Percentiles rank a stretch among this genome's conserved stretches.
phyloP scores from a whole-genome alignment of 2,113 vertebrate genomes.

The Emydura subglobosa region DNA sequence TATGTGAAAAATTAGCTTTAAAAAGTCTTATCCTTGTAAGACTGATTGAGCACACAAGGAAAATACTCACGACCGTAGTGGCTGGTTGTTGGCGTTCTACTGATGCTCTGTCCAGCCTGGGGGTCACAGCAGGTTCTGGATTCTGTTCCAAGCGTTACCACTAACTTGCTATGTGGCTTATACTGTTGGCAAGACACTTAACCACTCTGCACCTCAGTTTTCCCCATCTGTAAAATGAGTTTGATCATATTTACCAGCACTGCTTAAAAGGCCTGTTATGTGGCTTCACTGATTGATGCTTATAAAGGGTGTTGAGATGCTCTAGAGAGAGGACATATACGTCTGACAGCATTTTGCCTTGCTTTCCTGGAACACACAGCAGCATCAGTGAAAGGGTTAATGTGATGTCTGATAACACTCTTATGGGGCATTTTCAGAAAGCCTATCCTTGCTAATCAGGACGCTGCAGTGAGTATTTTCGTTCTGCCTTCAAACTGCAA shows the following conservation, averaged over 20 bases:
- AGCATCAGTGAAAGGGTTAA: slow-evolving; percentile 26
- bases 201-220: neutral
- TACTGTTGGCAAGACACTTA: neutral
- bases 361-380: slow-evolving; percentile 46
- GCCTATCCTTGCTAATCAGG: neutral
- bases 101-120: slow-evolving; percentile 41
- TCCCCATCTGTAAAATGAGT: neutral
- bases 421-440: slow-evolving; percentile 23
- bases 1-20: slow-evolving; percentile 19
- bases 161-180: neutral
- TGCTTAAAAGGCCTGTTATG: neutral
- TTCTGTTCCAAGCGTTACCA: neutral
- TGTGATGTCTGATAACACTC: slow-evolving; percentile 15
- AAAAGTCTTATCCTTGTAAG: slow-evolving; percentile 15
- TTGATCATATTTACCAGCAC: neutral
- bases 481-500: neutral
- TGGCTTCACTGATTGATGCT: neutral
- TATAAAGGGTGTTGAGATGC: neutral
- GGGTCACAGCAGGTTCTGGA: neutral
- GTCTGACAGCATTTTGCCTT: neutral
- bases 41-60: neutral
- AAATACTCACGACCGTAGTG: neutral
- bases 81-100: slow-evolving; percentile 46
- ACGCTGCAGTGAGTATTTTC: neutral
- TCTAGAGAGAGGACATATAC: neutral